Base-by-base conservation (phyloP, 2,888 invertebrate genomes). In the Phorcus lineatus region DNA sequence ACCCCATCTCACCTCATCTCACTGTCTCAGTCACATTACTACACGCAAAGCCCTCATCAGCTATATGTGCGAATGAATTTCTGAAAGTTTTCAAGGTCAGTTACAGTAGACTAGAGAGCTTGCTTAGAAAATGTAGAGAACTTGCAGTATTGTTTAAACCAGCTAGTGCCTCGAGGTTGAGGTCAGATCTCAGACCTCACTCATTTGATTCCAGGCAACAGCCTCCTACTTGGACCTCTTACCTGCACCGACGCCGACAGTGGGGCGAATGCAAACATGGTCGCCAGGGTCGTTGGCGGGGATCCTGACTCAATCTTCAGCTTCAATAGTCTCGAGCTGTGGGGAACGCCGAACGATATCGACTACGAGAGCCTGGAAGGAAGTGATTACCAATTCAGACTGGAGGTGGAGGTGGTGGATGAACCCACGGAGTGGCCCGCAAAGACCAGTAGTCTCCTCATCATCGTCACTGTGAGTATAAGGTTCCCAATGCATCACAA, bases 281-380 rank as follows among this genome's bases (percentile, higher is more conserved):
- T 19, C 4, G 36, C 36, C 31, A 70, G 13, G 1, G 40, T 70
- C 19, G 36, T 36, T 19, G 36, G 70, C 40, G 70, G 70, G 0
- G 70, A 70, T 13, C 19, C 19, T 19, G 36, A 24, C 36, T 13
- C 31, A 3, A 6, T 70, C 31, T 70, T 70, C 36, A 19, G 19
- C 36, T 70, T 70, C 17, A 0, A 40, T 16, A 24, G 19, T 3
- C 16, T 70, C 6, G 70, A 70, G 40, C 40, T 70, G n/a, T 19
- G 40, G 36, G 70, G 70, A n/a, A 70, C 70, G n/a, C 70, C 70
- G 36, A n/a, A 70, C 70, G n/a, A 70, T n/a, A 70, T 70, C 40
- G 70, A 70, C 70, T 70, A 40, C 36, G 70, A 70, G 19, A 19
- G 19, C 13, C 17, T 70, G 28, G 70, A 11, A 0, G 70, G 19